Evolutionary conservation across 2,113 vertebrate genomes (phyloP), one percentile per base, ranked within the genome.

Genomic region (Tautogolabrus adspersus): DNA sequence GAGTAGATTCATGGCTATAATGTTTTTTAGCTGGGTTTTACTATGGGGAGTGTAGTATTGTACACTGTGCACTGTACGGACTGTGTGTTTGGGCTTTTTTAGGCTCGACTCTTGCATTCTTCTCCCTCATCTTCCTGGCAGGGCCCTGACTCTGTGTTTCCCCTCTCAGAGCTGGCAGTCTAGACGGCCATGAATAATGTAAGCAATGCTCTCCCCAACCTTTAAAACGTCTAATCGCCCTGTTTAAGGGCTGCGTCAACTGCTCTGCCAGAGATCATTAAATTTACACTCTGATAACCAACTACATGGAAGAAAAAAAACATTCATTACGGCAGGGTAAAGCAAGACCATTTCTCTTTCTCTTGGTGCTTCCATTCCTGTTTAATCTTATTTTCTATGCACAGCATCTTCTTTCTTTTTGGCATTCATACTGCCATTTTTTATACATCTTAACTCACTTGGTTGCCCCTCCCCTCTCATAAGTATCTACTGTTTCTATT

Each of bases 131-230:
- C 71, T 89, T 88, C 67, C 79, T 88, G 88, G 87, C 84, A 88
- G 65, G 67, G 46, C 72, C 68, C 69, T 88, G 72, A 83, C 77
- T 72, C 61, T 88, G 92, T 87, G 79, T 80, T 90, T 83, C 87
- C 88, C 74, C 26, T 7, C 79, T 88, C 74, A 54, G 83, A 78
- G 75, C 81, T 86, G 75, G 54, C 77, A 83, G 88, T 86, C 88
- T 89, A 89, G 88, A 91, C 82, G 72, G 34, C 73, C 66, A 89
- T 94, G 85, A 94, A 91, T 93, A 93, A 93, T 93, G 88, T 70
- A 93, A 71, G 72, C 74, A 51, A 67, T 34, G 61, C 83, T 84
- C 84, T 89, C 71, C 60, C 72, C 79, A 79, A 84, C 83, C 71
- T 88, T 81, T 86, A 90, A 87, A 75, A 47, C 81, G 34, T 73